phyloP scores from a whole-genome alignment of 92 coral and sea anemone species.

The Umimayanthus chanpuru region DNA sequence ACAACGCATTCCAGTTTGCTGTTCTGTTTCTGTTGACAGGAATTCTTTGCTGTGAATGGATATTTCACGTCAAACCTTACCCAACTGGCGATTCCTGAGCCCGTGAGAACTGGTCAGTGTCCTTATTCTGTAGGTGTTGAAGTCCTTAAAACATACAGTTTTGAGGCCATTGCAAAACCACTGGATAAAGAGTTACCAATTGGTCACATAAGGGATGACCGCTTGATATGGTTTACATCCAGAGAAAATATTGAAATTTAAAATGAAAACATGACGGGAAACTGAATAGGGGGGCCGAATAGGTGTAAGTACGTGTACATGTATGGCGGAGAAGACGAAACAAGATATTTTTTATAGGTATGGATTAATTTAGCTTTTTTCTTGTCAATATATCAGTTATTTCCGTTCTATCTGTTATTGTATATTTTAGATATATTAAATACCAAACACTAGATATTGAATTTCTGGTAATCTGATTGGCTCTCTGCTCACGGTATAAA shows the following conservation, averaged over 20 bases:
- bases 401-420: too few species aligned
- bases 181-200: constrained; percentile 59
- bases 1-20: not conserved
- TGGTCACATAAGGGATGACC: constrained; percentile 82
- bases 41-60: constrained; percentile 83
- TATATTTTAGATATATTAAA: too few species aligned
- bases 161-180: constrained; percentile 66
- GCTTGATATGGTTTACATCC: constrained; percentile 74
- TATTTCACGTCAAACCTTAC: constrained; percentile 78
- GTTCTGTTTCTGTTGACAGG: constrained; percentile 36
- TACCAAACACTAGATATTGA: too few species aligned
- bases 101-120: constrained; percentile 69
- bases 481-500: too few species aligned
- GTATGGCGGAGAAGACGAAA: too few species aligned
- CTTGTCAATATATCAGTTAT: too few species aligned
- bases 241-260: not conserved
- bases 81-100: constrained; percentile 72
- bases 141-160: constrained; percentile 72
- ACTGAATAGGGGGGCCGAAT: too few species aligned
- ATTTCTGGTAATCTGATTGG: too few species aligned
- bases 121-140: constrained; percentile 55
- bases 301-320: not conserved
- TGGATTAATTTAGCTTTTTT: too few species aligned
- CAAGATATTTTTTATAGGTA: too few species aligned
- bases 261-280: not conserved